A percentile compares a stretch with the other conserved stretches of the same genome.
phyloP scores from a whole-genome alignment of 2,888 invertebrate genomes.

The Eudiplozoon nipponicum region DNA sequence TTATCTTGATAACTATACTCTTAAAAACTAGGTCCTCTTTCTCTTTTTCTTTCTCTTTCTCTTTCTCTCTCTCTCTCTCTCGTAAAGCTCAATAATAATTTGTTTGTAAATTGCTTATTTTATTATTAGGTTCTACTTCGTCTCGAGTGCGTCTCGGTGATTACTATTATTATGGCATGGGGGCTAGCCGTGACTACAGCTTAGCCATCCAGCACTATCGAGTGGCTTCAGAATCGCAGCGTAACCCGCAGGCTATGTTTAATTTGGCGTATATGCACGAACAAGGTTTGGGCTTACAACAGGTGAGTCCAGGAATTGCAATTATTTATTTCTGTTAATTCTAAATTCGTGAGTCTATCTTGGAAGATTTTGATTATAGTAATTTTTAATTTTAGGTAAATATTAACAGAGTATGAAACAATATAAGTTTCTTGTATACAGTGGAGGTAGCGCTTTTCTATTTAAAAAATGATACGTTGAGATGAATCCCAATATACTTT shows the following conservation, averaged over 20 bases:
- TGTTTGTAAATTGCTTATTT: constrained; percentile 1
- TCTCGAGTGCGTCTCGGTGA: constrained; percentile 65
- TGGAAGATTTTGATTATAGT: background rate
- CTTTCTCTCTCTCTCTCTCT: constrained; percentile 4
- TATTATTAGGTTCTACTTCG: background rate
- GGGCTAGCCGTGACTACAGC: constrained; percentile 60
- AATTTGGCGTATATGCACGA: constrained; percentile 98
- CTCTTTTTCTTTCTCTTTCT: constrained; percentile 15
- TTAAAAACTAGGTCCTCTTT: constrained; percentile 15
- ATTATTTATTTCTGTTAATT: background rate
- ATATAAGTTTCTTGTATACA: too few relatives aligned
- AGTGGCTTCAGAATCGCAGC: constrained; percentile 61
- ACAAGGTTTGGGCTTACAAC: constrained; percentile 56
- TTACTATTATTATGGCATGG: constrained; percentile 82
- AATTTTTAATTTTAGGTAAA: too few relatives aligned
- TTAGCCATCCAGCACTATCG: constrained; percentile 58
- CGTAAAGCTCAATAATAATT: too few relatives aligned
- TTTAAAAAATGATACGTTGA: too few relatives aligned
- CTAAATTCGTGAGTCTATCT: too few relatives aligned
- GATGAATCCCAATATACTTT: too few relatives aligned
- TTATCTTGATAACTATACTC: background rate
- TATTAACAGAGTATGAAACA: too few relatives aligned
- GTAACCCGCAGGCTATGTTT: constrained; percentile 72
- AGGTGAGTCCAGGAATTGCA: constrained; percentile 29
- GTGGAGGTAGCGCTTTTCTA: too few relatives aligned